These are phyloP conservation scores for Rhynchopsitta pachyrhyncha DNA, from an alignment of 2,113 vertebrate genomes.

Conservation along the genomic window DNA sequence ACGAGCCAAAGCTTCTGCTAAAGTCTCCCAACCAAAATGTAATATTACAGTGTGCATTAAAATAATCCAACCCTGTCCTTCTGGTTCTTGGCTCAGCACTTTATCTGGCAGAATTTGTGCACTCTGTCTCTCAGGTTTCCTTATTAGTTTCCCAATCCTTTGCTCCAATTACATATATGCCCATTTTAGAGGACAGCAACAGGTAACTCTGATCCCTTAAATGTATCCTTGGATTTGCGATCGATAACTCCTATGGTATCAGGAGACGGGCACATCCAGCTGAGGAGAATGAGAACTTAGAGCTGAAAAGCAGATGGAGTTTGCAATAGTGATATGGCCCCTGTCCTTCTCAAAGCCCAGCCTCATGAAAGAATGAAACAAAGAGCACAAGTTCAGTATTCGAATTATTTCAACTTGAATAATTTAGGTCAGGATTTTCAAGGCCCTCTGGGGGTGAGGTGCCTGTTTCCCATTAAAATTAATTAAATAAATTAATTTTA, in stretches of 20 bases:
- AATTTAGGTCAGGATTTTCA: conserved; percentile 25
- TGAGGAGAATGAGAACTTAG: neutral
- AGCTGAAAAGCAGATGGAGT: neutral
- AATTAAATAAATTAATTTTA: conserved; percentile 13
- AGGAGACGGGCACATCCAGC: neutral
- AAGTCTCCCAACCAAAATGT: neutral
- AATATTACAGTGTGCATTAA: neutral
- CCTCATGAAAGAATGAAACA: neutral
- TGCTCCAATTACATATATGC: neutral
- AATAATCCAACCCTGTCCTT: neutral
- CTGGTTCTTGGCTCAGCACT: neutral
- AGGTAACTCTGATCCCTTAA: neutral
- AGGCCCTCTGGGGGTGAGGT: neutral
- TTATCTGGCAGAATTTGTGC: neutral
- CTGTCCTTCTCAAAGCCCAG: neutral
- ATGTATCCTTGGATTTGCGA: neutral
- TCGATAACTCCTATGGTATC: neutral
- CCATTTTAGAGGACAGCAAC: neutral
- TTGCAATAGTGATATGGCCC: neutral
- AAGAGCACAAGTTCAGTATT: neutral
- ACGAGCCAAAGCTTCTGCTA: neutral
- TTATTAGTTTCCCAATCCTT: neutral
- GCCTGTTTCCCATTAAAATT: neutral
- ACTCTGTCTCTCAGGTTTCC: neutral
- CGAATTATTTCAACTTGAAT: neutral